Conservation (phyloP, 2,113 vertebrate species). For the Passer montanus region DNA sequence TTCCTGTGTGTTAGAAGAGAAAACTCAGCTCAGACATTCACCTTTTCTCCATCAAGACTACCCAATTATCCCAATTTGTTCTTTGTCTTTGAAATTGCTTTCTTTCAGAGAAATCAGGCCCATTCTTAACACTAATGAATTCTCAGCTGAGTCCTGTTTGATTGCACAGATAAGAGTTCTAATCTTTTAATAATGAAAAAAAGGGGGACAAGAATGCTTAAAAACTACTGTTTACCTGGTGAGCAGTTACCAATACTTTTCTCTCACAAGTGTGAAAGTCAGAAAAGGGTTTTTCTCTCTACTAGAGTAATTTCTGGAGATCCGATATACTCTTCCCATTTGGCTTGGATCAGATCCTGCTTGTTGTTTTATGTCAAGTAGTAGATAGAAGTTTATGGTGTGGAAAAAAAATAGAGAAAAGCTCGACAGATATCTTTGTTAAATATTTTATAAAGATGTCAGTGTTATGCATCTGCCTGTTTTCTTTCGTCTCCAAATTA, state of each 20-base stretch:
- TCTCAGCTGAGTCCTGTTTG: neutral
- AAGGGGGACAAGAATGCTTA: neutral
- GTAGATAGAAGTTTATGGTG: slow-evolving; percentile 5
- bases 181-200: neutral
- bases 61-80: neutral
- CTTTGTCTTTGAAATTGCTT: neutral
- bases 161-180: neutral
- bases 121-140: neutral
- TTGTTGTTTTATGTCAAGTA: slow-evolving; percentile 4
- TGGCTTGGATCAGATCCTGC: neutral
- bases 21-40: neutral
- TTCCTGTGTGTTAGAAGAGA: neutral
- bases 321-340: neutral
- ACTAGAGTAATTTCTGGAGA: neutral
- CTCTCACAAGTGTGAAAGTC: neutral
- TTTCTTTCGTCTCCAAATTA: slow-evolving; percentile 62
- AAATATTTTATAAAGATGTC: slow-evolving; percentile 72
- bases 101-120: neutral
- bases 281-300: neutral
- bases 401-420: slow-evolving; percentile 17
- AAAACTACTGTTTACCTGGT: neutral
- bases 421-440: slow-evolving; percentile 57
- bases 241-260: neutral
- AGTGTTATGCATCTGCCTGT: slow-evolving; percentile 28
- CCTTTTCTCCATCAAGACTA: neutral